Percentiles rank a stretch among this genome's conserved stretches.
phyloP scores from a whole-genome alignment of 1,140 invertebrate species.

The Alviniconcha marisindica region DNA sequence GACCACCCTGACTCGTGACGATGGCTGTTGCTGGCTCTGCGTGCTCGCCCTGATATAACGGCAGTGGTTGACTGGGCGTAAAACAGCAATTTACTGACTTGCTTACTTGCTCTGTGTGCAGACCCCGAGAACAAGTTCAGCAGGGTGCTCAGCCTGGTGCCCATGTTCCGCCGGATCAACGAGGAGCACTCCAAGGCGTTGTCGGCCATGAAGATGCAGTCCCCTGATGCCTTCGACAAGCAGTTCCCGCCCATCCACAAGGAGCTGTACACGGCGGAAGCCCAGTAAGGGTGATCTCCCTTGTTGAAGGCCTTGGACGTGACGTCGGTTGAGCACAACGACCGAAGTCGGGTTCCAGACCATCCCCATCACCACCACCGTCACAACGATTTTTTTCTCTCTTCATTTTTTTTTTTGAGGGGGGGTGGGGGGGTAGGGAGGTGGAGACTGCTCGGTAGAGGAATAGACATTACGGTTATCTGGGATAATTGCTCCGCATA shows the following conservation, averaged over 20 bases:
- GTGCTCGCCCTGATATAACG: no score
- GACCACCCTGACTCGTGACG: no score
- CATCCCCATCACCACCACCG: background rate
- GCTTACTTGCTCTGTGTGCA: constrained; percentile 52
- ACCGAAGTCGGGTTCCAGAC: background rate
- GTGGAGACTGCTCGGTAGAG: background rate
- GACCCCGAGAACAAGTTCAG: constrained; percentile 64
- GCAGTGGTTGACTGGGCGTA: no score
- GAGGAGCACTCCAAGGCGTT: constrained; percentile 65
- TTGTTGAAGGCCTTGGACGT: background rate
- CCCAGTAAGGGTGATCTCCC: background rate
- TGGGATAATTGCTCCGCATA: no score
- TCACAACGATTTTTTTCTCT: background rate
- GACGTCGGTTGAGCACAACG: background rate
- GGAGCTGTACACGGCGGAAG: constrained; percentile 44
- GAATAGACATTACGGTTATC: no score
- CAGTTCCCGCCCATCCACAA: constrained; percentile 67
- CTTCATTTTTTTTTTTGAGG: background rate
- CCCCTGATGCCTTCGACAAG: constrained; percentile 51
- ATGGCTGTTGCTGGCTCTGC: no score
- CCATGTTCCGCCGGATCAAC: constrained; percentile 64
- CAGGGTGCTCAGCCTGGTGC: constrained; percentile 56
- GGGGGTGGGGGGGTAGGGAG: background rate
- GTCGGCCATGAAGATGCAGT: constrained; percentile 70
- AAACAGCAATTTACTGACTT: no score